Evolutionary conservation across 23 tunicate genomes (phyloP), one percentile per base, ranked within the genome.

Genomic region (Ascidia mentula): DNA sequence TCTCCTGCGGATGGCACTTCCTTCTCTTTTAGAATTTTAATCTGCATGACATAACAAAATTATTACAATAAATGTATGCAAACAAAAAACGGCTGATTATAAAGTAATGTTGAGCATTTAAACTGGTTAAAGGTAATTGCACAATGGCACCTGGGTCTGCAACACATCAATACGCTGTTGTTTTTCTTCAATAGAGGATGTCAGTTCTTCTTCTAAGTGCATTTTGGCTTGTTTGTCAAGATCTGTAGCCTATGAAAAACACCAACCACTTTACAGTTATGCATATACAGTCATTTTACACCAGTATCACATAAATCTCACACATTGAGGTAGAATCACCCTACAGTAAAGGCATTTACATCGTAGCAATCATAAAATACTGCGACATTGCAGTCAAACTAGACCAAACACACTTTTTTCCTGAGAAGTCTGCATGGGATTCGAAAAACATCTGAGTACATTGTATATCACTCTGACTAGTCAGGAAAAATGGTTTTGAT

Each of bases 181-280:
- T 39, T 92, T 92, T 87, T 92, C 97, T 35, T 92, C 97, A 32
- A 92, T 85, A 31, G 97, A 84, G 39, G 77, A 75, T 36, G 74
- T 79, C 37, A 92, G 59, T 78, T 92, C 97, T 65, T 92, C 97
- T 79, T 92, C 97, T 45, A 92, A 85, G 75, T 92, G 97, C 92
- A 86, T 92, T 40, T 92, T 92, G 33, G 97, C 92, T 83, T 92
- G 89, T 79, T 75, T 77, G 37, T 92, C 97, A 6, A 92, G 74
- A 15, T 79, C 92, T 33, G 86, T 83, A 22, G 88, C 85, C 94
- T 88, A 33, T 32, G 24, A n/a, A 24, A 36, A 77, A 59, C n/a
- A n/a, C n/a, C 18, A 70, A 70, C n/a, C n/a, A n/a, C n/a, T n/a
- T n/a, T n/a, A n/a, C n/a, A n/a, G n/a, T n/a, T n/a, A 46, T 18